phyloP scores from a whole-genome alignment of 2,797 vertebrate species.

The Anolis apletophallus region DNA sequence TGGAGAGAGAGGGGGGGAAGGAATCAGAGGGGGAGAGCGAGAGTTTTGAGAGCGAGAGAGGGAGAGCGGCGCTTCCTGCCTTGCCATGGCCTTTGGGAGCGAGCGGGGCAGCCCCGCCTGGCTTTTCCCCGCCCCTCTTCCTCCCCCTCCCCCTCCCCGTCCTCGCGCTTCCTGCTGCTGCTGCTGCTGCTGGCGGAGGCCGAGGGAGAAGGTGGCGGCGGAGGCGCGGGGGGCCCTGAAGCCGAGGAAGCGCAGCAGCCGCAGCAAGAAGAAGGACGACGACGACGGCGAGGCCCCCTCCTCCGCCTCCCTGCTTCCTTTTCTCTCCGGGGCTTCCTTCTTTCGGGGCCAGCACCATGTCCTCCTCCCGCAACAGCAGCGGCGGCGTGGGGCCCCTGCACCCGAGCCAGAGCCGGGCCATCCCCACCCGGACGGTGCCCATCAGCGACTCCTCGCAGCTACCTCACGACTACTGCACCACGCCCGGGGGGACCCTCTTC shows the following conservation, averaged over 20 bases:
- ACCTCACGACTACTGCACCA: slow-evolving; percentile 98
- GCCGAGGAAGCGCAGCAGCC: not conserved
- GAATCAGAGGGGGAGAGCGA: too few relatives aligned
- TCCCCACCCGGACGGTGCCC: slow-evolving; percentile 95
- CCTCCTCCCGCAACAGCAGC: slow-evolving; percentile 66
- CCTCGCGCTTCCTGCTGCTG: slow-evolving; percentile 40
- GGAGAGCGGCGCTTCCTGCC: too few relatives aligned
- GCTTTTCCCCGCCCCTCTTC: not conserved
- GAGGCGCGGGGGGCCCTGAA: slow-evolving; percentile 37
- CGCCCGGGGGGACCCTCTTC: slow-evolving; percentile 97
- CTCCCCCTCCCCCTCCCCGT: slow-evolving; percentile 13
- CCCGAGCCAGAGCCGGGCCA: slow-evolving; percentile 95
- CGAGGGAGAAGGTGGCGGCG: slow-evolving; percentile 55
- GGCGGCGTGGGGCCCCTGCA: slow-evolving; percentile 76
- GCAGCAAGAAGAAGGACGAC: too few relatives aligned
- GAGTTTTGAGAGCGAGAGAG: too few relatives aligned
- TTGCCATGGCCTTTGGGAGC: too few relatives aligned
- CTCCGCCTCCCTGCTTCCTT: slow-evolving; percentile 6
- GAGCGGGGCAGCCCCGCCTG: not conserved
- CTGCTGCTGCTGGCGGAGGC: slow-evolving; percentile 40
- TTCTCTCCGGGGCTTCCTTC: not conserved
- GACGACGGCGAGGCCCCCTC: slow-evolving; percentile 10
- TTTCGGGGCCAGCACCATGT: too few relatives aligned
- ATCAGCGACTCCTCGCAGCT: slow-evolving; percentile 98
- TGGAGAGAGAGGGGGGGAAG: too few relatives aligned